Base-by-base conservation (phyloP, 2,888 invertebrate genomes). In the Tiliacea citrago region DNA sequence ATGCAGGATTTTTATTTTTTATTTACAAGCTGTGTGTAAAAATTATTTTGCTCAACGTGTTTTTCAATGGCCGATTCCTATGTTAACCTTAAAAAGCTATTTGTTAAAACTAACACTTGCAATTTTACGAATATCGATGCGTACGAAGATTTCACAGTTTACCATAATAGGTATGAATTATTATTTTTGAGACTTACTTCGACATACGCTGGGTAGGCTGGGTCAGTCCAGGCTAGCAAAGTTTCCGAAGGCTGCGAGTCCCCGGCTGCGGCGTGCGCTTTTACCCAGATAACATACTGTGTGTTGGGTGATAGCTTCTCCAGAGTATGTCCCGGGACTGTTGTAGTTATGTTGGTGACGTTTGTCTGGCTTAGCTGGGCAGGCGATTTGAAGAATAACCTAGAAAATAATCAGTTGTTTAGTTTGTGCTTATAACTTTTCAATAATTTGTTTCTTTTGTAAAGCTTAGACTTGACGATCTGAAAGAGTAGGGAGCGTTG, bases 141-240 rank as follows among this genome's bases (percentile, higher is more conserved):
- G 7, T 7, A 24, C 2, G 55, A 16, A 55, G 3, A 13, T 2
- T 55, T 55, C 2, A 55, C 8, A 55, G 24, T 24, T 55, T 24
- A 13, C 7, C 16, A n/a, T 12, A 12, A 53, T 53, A 53, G 0
- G 29, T 57, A 16, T 57, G 16, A 57, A 29, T 16, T 0, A 9
- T 16, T 0, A 35, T 66, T 60, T 35, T 12, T 60, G 1, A 47
- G 0, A 49, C 92, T 94, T 92, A 98, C 98, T 97, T 98, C 98
- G 29, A 98, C 98, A 94, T 98, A 98, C 0, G 98, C 98, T 0
- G 98, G 98, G 89, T 98, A 97, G 0, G 98, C 98, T 0, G 98
- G 98, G 93, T 98, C 98, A 10, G 98, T 98, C 98, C 98, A 98
- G 0, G 98, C 98, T 75, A 98, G 97, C 45, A 98, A 92, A 0